These are phyloP conservation scores for Stomorhina lunata DNA, from an alignment of 2,888 invertebrate genomes.

Conservation along the genomic window DNA sequence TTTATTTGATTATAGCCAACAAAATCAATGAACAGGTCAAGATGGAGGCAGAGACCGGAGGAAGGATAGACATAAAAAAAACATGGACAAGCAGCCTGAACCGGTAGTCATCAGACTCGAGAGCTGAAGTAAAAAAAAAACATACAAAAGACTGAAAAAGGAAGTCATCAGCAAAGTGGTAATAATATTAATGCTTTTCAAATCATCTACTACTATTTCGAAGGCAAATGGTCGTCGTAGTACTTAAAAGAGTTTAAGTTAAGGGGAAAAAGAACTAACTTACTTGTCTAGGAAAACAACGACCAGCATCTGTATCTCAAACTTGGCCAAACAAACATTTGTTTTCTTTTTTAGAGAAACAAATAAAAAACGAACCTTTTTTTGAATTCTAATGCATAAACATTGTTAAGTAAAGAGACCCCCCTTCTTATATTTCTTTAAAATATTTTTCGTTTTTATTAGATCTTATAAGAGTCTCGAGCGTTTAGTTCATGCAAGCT, in stretches of 20 bases:
- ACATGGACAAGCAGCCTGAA: slow-evolving; percentile 28
- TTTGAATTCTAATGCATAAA: slow-evolving; percentile 35
- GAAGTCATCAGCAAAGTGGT: slow-evolving; percentile 54
- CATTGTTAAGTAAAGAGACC: slow-evolving; percentile 4
- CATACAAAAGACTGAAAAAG: slow-evolving; percentile 9
- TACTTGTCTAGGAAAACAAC: slow-evolving; percentile 26
- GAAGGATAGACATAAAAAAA: neutral
- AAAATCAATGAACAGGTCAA: slow-evolving; percentile 16
- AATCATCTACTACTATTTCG: neutral
- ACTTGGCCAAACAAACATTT: neutral
- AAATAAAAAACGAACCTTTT: slow-evolving; percentile 20
- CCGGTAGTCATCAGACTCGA: slow-evolving; percentile 44
- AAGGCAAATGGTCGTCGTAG: neutral
- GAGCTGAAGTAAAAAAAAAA: neutral
- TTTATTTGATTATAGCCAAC: slow-evolving; percentile 57
- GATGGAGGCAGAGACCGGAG: neutral
- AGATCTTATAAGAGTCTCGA: slow-evolving; percentile 17
- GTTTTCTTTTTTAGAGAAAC: too few species aligned
- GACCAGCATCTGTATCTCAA: slow-evolving; percentile 27
- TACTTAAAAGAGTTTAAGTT: neutral
- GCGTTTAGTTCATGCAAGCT: slow-evolving; percentile 26
- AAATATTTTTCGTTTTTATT: slow-evolving; percentile 7
- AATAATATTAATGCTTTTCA: slow-evolving; percentile 38
- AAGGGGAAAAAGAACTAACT: too few species aligned
- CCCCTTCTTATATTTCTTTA: neutral